Percentiles rank a stretch among this genome's conserved stretches.
phyloP scores from a whole-genome alignment of 2,113 vertebrate genomes.

The Collichthys lucidus region DNA sequence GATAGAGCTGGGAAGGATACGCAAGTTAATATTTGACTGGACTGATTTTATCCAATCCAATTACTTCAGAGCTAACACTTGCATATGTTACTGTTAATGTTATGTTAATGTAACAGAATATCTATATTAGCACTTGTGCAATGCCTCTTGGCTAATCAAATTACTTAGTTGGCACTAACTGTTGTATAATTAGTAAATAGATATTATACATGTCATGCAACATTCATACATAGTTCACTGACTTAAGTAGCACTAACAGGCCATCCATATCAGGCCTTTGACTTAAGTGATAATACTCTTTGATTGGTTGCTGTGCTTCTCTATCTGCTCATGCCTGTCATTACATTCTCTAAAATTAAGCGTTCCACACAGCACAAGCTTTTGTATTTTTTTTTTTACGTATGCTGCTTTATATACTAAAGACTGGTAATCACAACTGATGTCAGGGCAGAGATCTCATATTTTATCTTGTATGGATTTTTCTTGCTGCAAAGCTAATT shows the following conservation, averaged over 20 bases:
- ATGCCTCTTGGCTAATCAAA: no score
- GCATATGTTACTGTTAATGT: no score
- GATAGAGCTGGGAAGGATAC: no score
- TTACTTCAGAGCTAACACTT: no score
- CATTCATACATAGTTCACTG: background rate
- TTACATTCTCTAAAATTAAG: background rate
- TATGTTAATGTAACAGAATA: no score
- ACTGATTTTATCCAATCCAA: no score
- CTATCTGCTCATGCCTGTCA: background rate
- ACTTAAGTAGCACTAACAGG: background rate
- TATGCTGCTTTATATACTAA: background rate
- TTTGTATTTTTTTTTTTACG: background rate
- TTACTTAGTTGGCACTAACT: no score
- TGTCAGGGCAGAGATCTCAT: background rate
- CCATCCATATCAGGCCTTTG: background rate
- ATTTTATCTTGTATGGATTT: slow-evolving; percentile 1
- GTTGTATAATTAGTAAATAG: no score
- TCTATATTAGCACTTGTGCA: no score
- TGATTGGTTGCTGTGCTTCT: background rate
- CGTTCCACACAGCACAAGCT: background rate
- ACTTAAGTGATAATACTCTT: background rate
- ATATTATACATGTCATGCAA: background rate
- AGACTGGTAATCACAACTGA: background rate
- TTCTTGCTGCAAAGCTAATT: slow-evolving; percentile 13
- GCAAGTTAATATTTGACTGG: no score